Conservation (phyloP, 2,888 invertebrate genomes). For the Sturmia bella region DNA sequence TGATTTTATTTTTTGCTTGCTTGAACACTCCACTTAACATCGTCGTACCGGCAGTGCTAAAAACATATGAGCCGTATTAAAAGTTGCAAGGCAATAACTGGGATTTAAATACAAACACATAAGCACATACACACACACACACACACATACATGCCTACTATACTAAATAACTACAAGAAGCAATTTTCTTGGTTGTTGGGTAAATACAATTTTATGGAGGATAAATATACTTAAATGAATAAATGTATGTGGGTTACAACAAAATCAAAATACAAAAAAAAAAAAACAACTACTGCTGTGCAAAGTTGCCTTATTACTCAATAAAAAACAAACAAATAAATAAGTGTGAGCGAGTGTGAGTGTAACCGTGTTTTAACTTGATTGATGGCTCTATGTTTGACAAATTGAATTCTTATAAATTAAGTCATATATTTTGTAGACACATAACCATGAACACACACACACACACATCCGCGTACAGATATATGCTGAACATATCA, state of each 20-base stretch:
- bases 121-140: no score
- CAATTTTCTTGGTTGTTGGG: conserved; percentile 1
- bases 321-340: conserved; percentile 1
- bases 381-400: conserved; percentile 65
- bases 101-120: conserved; percentile 10
- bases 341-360: conserved; percentile 4
- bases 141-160: no score
- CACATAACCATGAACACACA: neutral
- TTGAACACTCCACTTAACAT: conserved; percentile 23
- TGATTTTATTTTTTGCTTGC: conserved; percentile 48
- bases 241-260: neutral
- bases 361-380: conserved; percentile 48
- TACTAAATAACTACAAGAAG: no score
- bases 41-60: neutral
- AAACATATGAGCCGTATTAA: conserved; percentile 30
- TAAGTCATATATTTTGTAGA: conserved; percentile 62
- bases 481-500: neutral
- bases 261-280: conserved; percentile 4
- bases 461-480: conserved; percentile 5
- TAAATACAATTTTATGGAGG: no score
- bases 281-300: neutral
- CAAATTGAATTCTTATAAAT: conserved; percentile 70
- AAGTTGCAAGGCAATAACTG: conserved; percentile 9
- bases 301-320: neutral
- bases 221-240: neutral